These are phyloP conservation scores for Caenorhabditis sp. DNA, from an alignment of 2,888 invertebrate genomes.

Conservation along the genomic window DNA sequence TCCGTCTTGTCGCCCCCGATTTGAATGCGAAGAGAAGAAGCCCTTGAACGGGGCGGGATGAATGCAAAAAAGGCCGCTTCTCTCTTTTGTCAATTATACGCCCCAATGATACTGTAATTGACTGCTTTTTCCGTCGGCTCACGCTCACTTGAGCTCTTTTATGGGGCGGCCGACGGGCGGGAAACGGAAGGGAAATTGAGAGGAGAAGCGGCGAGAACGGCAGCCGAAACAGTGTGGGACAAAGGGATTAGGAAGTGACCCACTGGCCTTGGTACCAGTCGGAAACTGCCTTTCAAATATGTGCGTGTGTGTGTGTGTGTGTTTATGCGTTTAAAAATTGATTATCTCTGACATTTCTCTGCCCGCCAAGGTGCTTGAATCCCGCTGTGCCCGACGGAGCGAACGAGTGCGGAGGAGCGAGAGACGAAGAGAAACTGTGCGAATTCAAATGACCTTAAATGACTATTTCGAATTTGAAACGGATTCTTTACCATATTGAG, in stretches of 20 bases:
- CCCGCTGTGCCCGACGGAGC: constrained; percentile 25
- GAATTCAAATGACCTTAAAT: constrained; percentile 21
- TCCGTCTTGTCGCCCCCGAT: not conserved
- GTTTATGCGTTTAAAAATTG: constrained; percentile 48
- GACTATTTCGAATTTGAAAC: constrained; percentile 14
- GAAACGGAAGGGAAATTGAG: constrained; percentile 6
- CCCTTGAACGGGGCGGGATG: constrained; percentile 12
- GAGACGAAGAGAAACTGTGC: constrained; percentile 19
- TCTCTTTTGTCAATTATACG: constrained; percentile 30
- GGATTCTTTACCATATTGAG: no score
- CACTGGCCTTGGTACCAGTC: constrained; percentile 51
- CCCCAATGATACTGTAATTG: constrained; percentile 47
- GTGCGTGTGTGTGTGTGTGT: no score
- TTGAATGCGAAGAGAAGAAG: constrained; percentile 6
- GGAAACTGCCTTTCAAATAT: constrained; percentile 7
- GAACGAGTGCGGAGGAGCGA: not conserved
- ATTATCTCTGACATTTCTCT: constrained; percentile 46
- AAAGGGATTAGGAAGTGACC: constrained; percentile 16
- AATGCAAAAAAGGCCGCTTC: constrained; percentile 3
- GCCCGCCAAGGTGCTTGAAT: constrained; percentile 14
- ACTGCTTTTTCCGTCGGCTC: constrained; percentile 30
- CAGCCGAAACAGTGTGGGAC: no score
- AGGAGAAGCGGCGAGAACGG: not conserved
- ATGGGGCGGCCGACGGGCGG: constrained; percentile 6
- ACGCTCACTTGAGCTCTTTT: constrained; percentile 52